These are phyloP conservation scores for Solea senegalensis DNA, from an alignment of 2,113 vertebrate species.

Conservation along the genomic window DNA sequence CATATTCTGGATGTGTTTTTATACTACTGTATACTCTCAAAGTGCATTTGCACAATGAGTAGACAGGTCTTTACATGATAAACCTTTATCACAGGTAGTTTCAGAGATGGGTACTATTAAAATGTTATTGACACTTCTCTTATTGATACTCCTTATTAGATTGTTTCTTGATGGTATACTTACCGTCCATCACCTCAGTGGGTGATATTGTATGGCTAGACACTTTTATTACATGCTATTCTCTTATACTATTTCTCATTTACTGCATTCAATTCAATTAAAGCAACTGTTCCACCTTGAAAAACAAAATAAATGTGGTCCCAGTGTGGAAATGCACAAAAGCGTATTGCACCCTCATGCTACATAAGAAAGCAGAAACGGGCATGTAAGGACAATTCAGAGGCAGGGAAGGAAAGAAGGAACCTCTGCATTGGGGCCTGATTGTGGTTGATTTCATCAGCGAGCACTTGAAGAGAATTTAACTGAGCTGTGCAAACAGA, in stretches of 20 bases:
- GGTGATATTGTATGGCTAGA: too few relatives aligned
- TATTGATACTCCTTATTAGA: neutral
- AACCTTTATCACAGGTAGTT: neutral
- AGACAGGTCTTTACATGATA: too few relatives aligned
- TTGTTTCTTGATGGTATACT: neutral
- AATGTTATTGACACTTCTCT: neutral
- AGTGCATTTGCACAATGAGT: too few relatives aligned
- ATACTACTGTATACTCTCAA: too few relatives aligned
- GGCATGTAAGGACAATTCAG: neutral
- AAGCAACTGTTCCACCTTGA: too few relatives aligned
- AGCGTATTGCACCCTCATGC: neutral
- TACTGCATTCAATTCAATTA: neutral
- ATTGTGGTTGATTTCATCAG: constrained; percentile 56
- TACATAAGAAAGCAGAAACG: neutral
- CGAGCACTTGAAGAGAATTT: constrained; percentile 33
- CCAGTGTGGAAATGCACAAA: neutral
- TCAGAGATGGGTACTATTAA: neutral
- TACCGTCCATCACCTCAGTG: neutral
- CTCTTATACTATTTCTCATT: too few relatives aligned
- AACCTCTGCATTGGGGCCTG: neutral
- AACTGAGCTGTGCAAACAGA: constrained; percentile 46
- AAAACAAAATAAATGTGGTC: too few relatives aligned
- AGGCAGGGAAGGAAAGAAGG: neutral
- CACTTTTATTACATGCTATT: too few relatives aligned
- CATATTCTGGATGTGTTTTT: too few relatives aligned